Conservation (phyloP, 2,888 invertebrate genomes). For the Junonia oenone region DNA sequence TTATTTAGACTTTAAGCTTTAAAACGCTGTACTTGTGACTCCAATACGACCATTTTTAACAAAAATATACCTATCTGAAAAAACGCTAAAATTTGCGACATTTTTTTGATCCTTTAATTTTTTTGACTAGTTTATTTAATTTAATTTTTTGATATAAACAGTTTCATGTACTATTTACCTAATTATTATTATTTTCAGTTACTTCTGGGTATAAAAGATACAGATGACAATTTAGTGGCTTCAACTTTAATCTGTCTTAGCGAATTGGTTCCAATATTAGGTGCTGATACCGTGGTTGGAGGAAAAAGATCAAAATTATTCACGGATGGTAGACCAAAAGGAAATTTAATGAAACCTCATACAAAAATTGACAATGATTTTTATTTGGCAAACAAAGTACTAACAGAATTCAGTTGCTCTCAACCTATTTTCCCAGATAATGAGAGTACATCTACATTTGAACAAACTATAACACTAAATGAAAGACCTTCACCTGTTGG, state of each 20-base stretch:
- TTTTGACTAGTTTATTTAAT: no score
- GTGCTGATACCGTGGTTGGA: conserved; percentile 91
- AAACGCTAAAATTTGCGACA: no score
- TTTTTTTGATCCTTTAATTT: no score
- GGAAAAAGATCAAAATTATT: conserved; percentile 89
- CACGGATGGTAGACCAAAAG: conserved; percentile 89
- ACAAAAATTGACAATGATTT: conserved; percentile 17
- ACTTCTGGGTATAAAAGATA: conserved; percentile 91
- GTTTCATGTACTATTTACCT: neutral
- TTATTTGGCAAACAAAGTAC: conserved; percentile 42
- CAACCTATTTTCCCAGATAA: conserved; percentile 47
- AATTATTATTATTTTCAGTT: conserved; percentile 73
- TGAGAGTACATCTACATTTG: conserved; percentile 46
- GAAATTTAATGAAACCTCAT: conserved; percentile 29
- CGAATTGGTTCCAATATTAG: conserved; percentile 90
- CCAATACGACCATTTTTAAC: no score
- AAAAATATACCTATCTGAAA: no score
- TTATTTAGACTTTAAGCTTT: no score
- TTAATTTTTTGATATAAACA: no score
- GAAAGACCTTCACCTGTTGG: conserved; percentile 91
- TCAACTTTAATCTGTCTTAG: conserved; percentile 90
- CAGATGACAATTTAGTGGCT: conserved; percentile 89
- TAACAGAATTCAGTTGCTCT: conserved; percentile 57
- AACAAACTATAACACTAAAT: conserved; percentile 74
- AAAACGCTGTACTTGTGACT: no score